These are phyloP conservation scores for Coelinius sp. DNA, from an alignment of 2,888 invertebrate genomes.

Conservation along the genomic window DNA sequence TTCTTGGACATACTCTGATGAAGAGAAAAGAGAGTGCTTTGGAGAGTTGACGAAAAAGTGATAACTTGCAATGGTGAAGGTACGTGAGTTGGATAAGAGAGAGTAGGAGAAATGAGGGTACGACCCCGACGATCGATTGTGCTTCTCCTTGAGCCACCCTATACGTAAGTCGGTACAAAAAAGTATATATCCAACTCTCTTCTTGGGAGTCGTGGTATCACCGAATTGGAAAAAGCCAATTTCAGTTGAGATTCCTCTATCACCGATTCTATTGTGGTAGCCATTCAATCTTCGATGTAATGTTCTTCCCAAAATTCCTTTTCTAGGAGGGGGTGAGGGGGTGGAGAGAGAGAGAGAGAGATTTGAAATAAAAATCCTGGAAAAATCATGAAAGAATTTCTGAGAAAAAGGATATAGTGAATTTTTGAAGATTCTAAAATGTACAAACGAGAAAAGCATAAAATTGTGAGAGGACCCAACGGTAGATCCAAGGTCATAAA, in stretches of 20 bases:
- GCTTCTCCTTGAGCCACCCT: conserved; percentile 46
- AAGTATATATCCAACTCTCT: conserved; percentile 39
- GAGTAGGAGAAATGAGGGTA: conserved; percentile 30
- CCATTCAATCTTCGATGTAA: conserved; percentile 32
- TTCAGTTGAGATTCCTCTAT: conserved; percentile 41
- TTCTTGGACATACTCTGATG: conserved; percentile 38
- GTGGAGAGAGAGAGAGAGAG: too few species aligned
- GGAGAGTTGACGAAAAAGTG: conserved; percentile 45
- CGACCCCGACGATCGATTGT: conserved; percentile 50
- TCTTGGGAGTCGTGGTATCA: conserved; percentile 20
- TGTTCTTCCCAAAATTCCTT: conserved; percentile 30
- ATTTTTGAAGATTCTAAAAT: neutral
- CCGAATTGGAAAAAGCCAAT: conserved; percentile 42
- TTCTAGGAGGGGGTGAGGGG: conserved; percentile 7
- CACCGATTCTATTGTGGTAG: conserved; percentile 10
- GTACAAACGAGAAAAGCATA: neutral
- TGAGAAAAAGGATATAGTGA: neutral
- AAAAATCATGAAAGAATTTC: neutral
- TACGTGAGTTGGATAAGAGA: conserved; percentile 12
- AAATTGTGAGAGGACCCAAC: neutral
- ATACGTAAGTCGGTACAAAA: conserved; percentile 34
- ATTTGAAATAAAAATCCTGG: neutral
- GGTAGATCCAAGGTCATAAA: conserved; percentile 20
- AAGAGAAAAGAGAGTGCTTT: conserved; percentile 33
- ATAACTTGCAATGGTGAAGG: conserved; percentile 49